Base-by-base conservation (phyloP, 2,888 invertebrate genomes). In the Thecophora atra region DNA sequence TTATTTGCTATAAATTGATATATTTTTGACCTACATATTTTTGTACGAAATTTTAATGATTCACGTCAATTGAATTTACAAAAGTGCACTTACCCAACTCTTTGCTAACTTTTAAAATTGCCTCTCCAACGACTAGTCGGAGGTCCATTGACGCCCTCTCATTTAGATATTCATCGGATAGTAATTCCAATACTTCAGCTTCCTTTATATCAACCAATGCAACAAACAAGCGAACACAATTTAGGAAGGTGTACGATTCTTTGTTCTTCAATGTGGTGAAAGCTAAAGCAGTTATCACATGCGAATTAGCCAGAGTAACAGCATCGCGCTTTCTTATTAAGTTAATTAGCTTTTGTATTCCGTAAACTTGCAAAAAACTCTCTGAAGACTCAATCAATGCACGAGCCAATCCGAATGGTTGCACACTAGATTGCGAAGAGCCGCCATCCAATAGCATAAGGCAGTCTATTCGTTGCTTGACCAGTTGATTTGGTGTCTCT, bases 211-310 rank as follows among this genome's bases (percentile, higher is more conserved):
- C 78, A 15, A 83, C 77, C 54, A 87, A 67, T 1, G 79, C 78
- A 19, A 82, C 83, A 75, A 87, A 82, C 0, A 87, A 74, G 6
- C 84, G 79, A 42, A 87, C 83, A 56, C 85, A 84, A 75, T 87
- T 87, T 1, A 87, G 79, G 68, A 85, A 87, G 1, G 84, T 83
- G 60, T 86, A 87, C 2, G 86, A 86, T 54, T 87, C 87, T 26
- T 79, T 79, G 28, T 81, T 78, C 69, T 82, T 85, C 0, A 87
- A 77, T 0, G 82, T 81, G 21, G 79, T 76, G 71, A 87, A 52
- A 0, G 86, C 84, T 47, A 87, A 72, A 0, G 84, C 86, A 24
- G 86, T 76, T 3, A 87, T 81, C 1, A 83, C 76, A 73, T 85
- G 85, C 3, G 78, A 74, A 65, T 86, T 85, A 0, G 80, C 69